phyloP scores from a whole-genome alignment of 2,113 vertebrate species.

The Synodontis membranacea region DNA sequence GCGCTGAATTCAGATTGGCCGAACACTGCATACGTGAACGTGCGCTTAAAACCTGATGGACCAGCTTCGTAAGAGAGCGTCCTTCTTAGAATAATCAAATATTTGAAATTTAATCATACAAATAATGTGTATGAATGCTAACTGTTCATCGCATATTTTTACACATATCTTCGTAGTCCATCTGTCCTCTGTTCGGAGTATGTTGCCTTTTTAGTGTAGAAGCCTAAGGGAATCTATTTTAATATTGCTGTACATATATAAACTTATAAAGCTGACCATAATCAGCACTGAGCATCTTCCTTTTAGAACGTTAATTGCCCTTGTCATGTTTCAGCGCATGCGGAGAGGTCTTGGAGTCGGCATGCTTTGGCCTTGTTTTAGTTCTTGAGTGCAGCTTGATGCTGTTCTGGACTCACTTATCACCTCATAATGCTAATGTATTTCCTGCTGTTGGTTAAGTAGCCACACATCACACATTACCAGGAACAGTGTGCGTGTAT shows the following conservation, averaged over 20 bases:
- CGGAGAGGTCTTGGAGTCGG: background rate
- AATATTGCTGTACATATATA: background rate
- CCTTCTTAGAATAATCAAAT: background rate
- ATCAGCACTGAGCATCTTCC: background rate
- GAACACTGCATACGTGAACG: background rate
- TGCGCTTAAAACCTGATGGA: background rate
- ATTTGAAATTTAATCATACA: background rate
- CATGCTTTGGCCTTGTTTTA: background rate
- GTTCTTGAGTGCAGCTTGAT: background rate
- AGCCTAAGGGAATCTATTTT: background rate
- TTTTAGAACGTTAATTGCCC: background rate
- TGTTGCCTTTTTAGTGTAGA: background rate
- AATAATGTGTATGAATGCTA: background rate
- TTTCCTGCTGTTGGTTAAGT: constrained; percentile 1
- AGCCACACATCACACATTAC: background rate
- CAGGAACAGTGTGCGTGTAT: background rate
- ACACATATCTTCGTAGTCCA: background rate
- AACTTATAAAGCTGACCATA: background rate
- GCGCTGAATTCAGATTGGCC: background rate
- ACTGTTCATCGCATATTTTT: background rate
- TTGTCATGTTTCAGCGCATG: background rate
- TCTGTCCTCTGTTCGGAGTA: background rate
- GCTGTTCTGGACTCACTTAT: background rate
- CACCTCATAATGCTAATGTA: constrained; percentile 6
- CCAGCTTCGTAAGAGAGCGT: background rate